Evolutionary conservation across 2,113 vertebrate species (phyloP).

Genomic region (Erythrocebus patas): DNA sequence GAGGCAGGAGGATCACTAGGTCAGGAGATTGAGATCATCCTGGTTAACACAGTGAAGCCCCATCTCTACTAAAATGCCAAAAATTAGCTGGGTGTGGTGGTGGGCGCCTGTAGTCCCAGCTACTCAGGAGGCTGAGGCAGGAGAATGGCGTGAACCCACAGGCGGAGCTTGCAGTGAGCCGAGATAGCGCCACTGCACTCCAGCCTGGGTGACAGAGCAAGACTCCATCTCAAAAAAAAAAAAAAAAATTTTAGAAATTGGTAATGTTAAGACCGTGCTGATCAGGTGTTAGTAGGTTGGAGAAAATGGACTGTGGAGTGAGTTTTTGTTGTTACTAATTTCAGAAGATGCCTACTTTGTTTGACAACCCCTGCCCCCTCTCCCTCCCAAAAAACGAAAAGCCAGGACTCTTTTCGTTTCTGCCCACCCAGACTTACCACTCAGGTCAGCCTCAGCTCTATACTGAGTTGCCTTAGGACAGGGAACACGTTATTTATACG

Average conservation of each 20-base stretch:
- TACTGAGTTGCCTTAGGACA: background rate
- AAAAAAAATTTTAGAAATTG: conserved; percentile 28
- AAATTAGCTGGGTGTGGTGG: too few species aligned
- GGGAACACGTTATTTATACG: background rate
- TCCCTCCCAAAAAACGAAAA: background rate
- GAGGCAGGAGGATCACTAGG: too few species aligned
- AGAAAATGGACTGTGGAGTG: background rate
- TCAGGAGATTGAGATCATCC: too few species aligned
- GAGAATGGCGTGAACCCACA: too few species aligned
- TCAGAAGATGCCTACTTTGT: background rate
- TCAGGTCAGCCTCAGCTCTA: background rate
- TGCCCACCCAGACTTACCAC: background rate
- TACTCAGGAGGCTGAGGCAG: too few species aligned
- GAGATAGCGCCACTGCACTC: too few species aligned
- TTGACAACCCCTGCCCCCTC: background rate
- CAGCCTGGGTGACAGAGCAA: too few species aligned
- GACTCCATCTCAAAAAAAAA: too few species aligned
- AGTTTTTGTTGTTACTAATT: background rate
- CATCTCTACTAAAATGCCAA: too few species aligned
- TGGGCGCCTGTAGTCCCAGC: too few species aligned
- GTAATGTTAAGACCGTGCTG: conserved; percentile 10
- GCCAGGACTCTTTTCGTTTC: background rate
- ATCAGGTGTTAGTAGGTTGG: conserved; percentile 13
- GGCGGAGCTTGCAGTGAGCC: too few species aligned
- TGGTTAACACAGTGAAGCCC: too few species aligned